A percentile compares a stretch with the other conserved stretches of the same genome.
Conservation (phyloP, 2,888 invertebrate genomes). For the Trissonchulus latispiculum region DNA sequence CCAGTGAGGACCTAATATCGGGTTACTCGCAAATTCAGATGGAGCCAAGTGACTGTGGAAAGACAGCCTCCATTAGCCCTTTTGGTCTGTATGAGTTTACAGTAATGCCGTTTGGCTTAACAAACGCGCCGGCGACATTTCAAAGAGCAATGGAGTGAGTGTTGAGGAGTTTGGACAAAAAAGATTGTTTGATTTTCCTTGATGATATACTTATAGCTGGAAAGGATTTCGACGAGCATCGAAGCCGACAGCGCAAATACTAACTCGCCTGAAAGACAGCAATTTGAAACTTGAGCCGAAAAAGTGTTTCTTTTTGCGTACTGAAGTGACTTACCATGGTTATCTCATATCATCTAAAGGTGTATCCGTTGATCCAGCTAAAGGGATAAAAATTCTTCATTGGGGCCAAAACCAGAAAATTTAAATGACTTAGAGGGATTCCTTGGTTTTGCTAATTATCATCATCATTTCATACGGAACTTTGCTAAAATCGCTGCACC, state of each 20-base stretch:
- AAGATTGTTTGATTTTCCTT: constrained; percentile 28
- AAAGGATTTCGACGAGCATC: constrained; percentile 26
- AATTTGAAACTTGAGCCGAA: constrained; percentile 29
- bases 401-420: background rate
- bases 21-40: constrained; percentile 29
- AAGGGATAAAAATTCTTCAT: background rate
- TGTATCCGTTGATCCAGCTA: background rate
- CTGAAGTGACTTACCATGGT: constrained; percentile 23
- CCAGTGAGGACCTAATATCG: constrained; percentile 23
- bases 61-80: constrained; percentile 29
- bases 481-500: background rate
- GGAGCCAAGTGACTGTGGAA: constrained; percentile 22
- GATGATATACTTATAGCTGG: constrained; percentile 31
- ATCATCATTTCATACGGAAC: background rate
- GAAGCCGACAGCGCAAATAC: constrained; percentile 21
- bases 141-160: constrained; percentile 30
- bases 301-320: constrained; percentile 29
- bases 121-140: constrained; percentile 30
- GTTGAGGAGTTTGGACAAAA: constrained; percentile 25
- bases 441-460: background rate
- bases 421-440: background rate
- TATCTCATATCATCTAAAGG: constrained; percentile 21
- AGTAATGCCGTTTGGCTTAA: constrained; percentile 33
- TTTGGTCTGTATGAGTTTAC: constrained; percentile 32
- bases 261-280: too few relatives aligned